These are phyloP conservation scores for Loriculus beryllinus DNA, from an alignment of 2,797 vertebrate species.

Conservation along the genomic window DNA sequence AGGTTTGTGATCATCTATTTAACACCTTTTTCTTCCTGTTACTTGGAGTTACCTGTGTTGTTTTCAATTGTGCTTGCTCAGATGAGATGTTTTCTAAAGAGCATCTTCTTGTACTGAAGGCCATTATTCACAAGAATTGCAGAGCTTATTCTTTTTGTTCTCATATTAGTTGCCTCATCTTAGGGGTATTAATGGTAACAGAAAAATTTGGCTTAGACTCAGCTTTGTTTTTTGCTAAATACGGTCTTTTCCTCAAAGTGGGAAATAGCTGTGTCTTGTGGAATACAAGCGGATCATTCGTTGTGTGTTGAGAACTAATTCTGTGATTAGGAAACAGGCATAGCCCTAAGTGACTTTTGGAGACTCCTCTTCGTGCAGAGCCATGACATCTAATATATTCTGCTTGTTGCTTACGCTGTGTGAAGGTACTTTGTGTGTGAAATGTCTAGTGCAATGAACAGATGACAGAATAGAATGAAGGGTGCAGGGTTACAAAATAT, in stretches of 20 bases:
- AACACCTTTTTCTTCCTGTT: not conserved
- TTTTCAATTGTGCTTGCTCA: not conserved
- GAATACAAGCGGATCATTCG: not conserved
- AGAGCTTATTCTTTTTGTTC: not conserved
- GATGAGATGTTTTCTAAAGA: not conserved
- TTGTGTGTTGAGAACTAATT: not conserved
- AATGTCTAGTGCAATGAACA: not conserved
- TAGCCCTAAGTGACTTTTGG: not conserved
- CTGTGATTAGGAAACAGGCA: not conserved
- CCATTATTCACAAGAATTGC: not conserved
- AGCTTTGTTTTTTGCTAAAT: not conserved
- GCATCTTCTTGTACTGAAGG: not conserved
- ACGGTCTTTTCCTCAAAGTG: not conserved
- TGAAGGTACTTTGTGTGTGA: constrained; percentile 2
- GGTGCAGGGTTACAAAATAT: not conserved
- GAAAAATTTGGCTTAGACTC: not conserved
- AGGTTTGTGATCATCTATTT: not conserved
- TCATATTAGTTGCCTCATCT: not conserved
- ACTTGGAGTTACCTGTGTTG: not conserved
- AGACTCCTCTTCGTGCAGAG: not conserved
- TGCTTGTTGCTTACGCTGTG: not conserved
- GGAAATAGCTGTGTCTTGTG: not conserved
- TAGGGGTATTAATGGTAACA: not conserved
- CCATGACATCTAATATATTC: not conserved
- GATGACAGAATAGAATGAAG: constrained; percentile 15